Evolutionary conservation across 2,797 vertebrate species (phyloP), one percentile per base, ranked within the genome.

Genomic region (Onychomys arenicola): DNA sequence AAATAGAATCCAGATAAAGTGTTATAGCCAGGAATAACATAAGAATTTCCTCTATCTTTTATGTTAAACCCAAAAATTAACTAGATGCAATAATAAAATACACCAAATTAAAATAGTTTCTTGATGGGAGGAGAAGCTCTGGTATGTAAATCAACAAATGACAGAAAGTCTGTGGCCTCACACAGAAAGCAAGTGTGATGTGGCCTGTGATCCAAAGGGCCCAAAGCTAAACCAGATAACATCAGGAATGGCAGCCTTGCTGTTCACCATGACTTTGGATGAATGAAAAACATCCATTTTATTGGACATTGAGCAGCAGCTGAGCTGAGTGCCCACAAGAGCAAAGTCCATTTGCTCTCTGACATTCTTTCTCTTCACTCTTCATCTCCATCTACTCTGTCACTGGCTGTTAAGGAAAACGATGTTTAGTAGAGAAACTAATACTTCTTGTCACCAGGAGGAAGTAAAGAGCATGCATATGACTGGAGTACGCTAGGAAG

Each of bases 11-110:
- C n/a, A 73, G 23, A 63, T 32, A 61, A 73, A 52, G 57, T 55
- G 37, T 7, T 40, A 61, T n/a, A 43, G 61, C 57, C 52, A 61
- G 10, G 29, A 40, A 27, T 14, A 71, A 8, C 32, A 14, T 40
- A 43, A 27, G 77, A 61, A 81, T 76, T 84, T 77, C 19, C 67
- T 40, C 57, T 11, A 49, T 19, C 34, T 40, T 78, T 85, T 69
- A 95, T 40, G n/a, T 94, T 92, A 73, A 96, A 90, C 63, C 9
- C 14, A 43, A 27, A 8, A 29, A 92, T 76, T 94, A 93, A 77
- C 34, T 69, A 92, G 17, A 83, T 23, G 7, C 32, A 43, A 77
- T 13, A 91, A 57, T n/a, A 89, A 94, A 83, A 90, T 87, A 90
- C 11, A 46, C 17, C 46, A 52, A 17, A 49, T 65, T n/a, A 95